Conservation (phyloP, 2,113 vertebrate genomes). For the Rhinogobius similis region DNA sequence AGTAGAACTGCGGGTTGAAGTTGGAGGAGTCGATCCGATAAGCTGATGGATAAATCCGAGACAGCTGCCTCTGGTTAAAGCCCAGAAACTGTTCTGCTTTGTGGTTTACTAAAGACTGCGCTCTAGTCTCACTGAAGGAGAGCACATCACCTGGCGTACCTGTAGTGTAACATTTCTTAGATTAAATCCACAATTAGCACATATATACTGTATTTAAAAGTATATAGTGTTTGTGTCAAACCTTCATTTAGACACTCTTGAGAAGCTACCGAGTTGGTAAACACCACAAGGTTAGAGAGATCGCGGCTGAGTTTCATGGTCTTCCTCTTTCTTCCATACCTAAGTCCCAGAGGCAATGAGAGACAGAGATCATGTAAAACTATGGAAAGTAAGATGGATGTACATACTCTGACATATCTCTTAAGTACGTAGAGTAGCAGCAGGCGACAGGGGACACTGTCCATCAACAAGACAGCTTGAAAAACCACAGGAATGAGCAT, state of each 20-base stretch:
- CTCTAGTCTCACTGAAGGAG: constrained; percentile 93
- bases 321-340: constrained; percentile 86
- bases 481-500: constrained; percentile 48
- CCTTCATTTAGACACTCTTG: constrained; percentile 94
- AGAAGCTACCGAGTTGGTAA: constrained; percentile 92
- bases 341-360: constrained; percentile 45
- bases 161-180: constrained; percentile 51
- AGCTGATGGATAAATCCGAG: constrained; percentile 94
- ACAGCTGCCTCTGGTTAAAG: constrained; percentile 95
- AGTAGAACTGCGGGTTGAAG: constrained; percentile 95
- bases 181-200: background rate
- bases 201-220: background rate
- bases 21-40: constrained; percentile 98
- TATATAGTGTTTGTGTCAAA: constrained; percentile 45
- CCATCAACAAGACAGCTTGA: constrained; percentile 43
- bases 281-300: constrained; percentile 92
- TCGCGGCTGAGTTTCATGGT: constrained; percentile 95
- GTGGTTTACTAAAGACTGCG: constrained; percentile 92
- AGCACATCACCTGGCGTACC: constrained; percentile 90
- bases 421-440: constrained; percentile 18
- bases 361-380: constrained; percentile 4
- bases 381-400: background rate
- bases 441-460: constrained; percentile 30
- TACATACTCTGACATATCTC: constrained; percentile 1
- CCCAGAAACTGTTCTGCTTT: constrained; percentile 88